Base-by-base conservation (phyloP, 2,888 invertebrate species). In the Didymodactylos carnosus region DNA sequence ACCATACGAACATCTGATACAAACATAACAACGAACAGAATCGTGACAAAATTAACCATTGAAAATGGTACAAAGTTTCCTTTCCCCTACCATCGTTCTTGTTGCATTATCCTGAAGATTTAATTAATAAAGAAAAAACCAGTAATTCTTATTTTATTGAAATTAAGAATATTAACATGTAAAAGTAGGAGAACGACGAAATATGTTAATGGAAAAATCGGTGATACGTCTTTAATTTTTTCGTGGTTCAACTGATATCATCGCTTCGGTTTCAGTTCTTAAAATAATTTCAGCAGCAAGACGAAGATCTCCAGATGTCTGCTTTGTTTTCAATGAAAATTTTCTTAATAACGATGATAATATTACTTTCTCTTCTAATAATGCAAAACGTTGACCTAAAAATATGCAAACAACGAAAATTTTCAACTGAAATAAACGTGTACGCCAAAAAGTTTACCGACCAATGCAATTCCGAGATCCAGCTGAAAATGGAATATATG, bases 271-370 rank as follows among this genome's bases (percentile, higher is more conserved):
- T 79, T 86, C 87, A 19, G 88, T 87, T 75, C 87, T 80, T 51
- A 87, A 80, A 72, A 88, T 87, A 19, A 88, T 81, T 79, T 88
- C 88, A n/a, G 86, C 87, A 8, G 87, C 79, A 19, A 87, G 82
- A 1, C 84, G 83, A 51, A 88, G 80, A 73, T 88, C 86, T 77
- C 87, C 87, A 27, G 86, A 82, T 62, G 85, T 83, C 79, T 87
- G 87, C 8, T 85, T 81, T 0, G 87, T 83, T 79, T 85, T 85
- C 27, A 88, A 83, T 77, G 83, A 82, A 79, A 86, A 88, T 76
- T 85, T 86, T 51, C 87, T 82, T 75, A 88, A 80, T 7, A 88
- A 82, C 13, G 85, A 84, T 0, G 88, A 86, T 39, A 88, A 81
- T 19, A 88, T 84, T 0, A 86, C 85, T 80, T 85, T 85, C 78